phyloP scores from a whole-genome alignment of 2,888 invertebrate species.

The Smittia sp. region DNA sequence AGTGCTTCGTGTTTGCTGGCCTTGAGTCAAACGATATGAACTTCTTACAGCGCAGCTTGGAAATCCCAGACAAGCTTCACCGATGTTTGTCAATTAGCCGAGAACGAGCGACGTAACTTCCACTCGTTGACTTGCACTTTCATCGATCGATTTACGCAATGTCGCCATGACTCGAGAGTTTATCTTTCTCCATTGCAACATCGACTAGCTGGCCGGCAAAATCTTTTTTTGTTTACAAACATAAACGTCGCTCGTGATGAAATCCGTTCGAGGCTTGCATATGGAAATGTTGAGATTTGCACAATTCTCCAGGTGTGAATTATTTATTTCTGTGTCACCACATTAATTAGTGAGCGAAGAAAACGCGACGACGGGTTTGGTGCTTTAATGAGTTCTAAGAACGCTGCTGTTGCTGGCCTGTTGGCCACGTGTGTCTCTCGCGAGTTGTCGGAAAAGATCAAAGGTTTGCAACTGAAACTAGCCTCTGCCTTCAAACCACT shows the following conservation, averaged over 20 bases:
- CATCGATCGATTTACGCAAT: conserved; percentile 5
- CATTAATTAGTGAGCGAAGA: too few species aligned
- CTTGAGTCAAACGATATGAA: too few species aligned
- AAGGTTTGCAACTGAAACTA: neutral
- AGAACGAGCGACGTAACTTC: too few species aligned
- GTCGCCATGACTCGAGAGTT: neutral
- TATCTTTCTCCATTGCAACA: conserved; percentile 6
- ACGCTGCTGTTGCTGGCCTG: neutral
- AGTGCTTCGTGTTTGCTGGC: too few species aligned
- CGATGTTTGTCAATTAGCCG: too few species aligned
- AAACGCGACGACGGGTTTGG: too few species aligned
- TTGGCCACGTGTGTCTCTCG: neutral
- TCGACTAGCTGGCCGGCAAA: neutral
- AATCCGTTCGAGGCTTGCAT: neutral
- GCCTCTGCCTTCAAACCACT: conserved; percentile 6
- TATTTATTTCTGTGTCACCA: conserved; percentile 22
- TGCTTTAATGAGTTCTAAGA: neutral
- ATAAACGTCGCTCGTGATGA: conserved; percentile 4
- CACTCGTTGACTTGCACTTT: neutral
- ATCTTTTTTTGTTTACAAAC: conserved; percentile 21
- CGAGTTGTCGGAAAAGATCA: neutral
- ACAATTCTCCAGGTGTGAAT: conserved; percentile 27
- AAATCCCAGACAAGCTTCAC: too few species aligned
- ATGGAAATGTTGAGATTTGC: conserved; percentile 14
- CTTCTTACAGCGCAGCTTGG: too few species aligned